These are phyloP conservation scores for Willisornis vidua DNA, from an alignment of 2,113 vertebrate genomes.

Conservation along the genomic window DNA sequence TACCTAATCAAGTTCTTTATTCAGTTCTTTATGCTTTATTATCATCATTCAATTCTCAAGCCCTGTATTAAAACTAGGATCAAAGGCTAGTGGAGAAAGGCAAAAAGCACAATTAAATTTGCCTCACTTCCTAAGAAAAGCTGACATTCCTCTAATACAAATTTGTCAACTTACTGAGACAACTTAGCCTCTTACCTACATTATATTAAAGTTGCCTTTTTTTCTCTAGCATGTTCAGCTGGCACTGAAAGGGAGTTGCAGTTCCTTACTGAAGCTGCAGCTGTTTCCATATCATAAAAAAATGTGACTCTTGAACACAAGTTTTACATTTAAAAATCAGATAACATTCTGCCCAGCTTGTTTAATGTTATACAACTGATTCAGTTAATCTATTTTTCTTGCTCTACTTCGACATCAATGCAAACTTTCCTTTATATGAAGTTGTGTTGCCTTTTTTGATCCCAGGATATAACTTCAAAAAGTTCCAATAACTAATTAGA, in stretches of 20 bases:
- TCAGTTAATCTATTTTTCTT: not conserved
- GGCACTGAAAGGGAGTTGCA: not conserved
- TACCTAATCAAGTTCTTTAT: conserved; percentile 15
- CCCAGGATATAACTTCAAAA: not conserved
- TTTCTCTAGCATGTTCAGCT: not conserved
- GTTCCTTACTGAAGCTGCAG: not conserved
- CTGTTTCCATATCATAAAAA: not conserved
- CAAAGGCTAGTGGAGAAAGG: not conserved
- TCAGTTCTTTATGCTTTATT: conserved; percentile 8
- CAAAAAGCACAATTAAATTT: conserved; percentile 18
- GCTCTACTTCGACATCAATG: not conserved
- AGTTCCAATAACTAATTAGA: conserved; percentile 4
- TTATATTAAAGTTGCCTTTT: not conserved
- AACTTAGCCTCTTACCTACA: not conserved
- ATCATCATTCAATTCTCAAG: not conserved
- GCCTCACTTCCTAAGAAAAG: not conserved
- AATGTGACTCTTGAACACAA: not conserved
- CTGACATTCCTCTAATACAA: not conserved
- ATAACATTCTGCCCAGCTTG: not conserved
- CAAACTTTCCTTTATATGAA: not conserved
- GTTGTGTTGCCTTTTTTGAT: not conserved
- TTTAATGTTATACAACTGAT: not conserved
- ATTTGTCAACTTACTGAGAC: not conserved
- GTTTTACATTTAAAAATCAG: not conserved
- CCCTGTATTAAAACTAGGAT: not conserved